Conservation (phyloP, 2,113 vertebrate genomes). For the Pachypanchax playfairii region DNA sequence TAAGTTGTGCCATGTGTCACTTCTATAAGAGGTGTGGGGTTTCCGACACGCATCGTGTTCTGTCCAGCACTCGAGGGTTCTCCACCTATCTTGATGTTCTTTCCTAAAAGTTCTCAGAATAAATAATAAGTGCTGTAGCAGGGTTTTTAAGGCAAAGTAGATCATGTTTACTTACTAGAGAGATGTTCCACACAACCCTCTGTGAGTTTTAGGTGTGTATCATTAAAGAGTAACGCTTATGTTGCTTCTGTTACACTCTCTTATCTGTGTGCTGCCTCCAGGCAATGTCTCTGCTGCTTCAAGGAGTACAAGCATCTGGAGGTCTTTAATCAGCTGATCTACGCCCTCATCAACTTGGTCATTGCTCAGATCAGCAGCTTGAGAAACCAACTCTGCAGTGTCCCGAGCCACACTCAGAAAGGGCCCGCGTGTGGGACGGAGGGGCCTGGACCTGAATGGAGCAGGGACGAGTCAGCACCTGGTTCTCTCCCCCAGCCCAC, state of each 20-base stretch:
- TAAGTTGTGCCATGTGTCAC: too few species aligned
- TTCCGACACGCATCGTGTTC: too few species aligned
- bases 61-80: too few species aligned
- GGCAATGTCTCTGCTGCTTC: slow-evolving; percentile 99
- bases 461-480: slow-evolving; percentile 58
- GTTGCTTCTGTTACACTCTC: not conserved
- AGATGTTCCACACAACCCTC: too few species aligned
- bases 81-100: too few species aligned
- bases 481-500: slow-evolving; percentile 76
- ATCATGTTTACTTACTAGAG: too few species aligned
- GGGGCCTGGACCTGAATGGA: slow-evolving; percentile 83
- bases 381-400: slow-evolving; percentile 80
- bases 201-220: not conserved
- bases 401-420: slow-evolving; percentile 78
- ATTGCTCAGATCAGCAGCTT: slow-evolving; percentile 89
- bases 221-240: not conserved
- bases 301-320: slow-evolving; percentile 99
- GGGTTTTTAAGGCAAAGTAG: too few species aligned
- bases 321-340: slow-evolving; percentile 99
- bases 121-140: too few species aligned
- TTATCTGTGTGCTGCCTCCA: slow-evolving; percentile 57
- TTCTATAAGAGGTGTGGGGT: too few species aligned
- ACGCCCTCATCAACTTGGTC: slow-evolving; percentile 98
- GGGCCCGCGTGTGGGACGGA: slow-evolving; percentile 74
- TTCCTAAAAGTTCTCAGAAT: too few species aligned